Percentiles rank a stretch among this genome's conserved stretches.
phyloP scores from a whole-genome alignment of 2,888 invertebrate species.

The Aspidiotus destructor region DNA sequence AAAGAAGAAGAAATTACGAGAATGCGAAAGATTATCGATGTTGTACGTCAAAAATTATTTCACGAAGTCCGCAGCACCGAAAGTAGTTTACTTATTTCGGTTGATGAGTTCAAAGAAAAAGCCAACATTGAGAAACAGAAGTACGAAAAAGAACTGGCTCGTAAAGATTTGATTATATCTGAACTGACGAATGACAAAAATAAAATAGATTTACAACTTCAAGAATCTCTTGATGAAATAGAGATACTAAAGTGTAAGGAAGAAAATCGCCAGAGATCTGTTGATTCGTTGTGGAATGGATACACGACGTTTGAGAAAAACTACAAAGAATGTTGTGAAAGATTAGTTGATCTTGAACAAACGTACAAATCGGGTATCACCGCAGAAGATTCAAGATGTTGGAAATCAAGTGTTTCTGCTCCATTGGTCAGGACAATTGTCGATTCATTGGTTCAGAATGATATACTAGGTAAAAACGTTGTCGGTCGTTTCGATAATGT shows the following conservation, averaged over 20 bases:
- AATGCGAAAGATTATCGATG: conserved; percentile 4
- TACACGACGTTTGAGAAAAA: not conserved
- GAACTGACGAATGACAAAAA: conserved; percentile 8
- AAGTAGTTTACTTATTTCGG: conserved; percentile 7
- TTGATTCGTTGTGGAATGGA: not conserved
- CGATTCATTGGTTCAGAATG: not conserved
- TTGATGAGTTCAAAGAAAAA: conserved; percentile 22
- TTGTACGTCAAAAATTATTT: not conserved
- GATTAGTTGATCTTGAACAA: not conserved
- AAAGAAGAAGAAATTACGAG: conserved; percentile 16
- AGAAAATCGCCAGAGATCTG: conserved; percentile 3
- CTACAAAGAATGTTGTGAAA: not conserved
- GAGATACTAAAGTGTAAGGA: conserved; percentile 24
- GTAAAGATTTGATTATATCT: conserved; percentile 4
- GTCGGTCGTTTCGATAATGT: not conserved
- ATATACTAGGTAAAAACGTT: not conserved
- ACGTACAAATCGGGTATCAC: not conserved
- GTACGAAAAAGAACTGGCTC: conserved; percentile 10
- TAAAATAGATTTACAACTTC: conserved; percentile 18
- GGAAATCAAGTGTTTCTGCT: not conserved
- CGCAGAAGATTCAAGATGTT: not conserved
- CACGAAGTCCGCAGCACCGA: conserved; percentile 15
- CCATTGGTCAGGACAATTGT: not conserved
- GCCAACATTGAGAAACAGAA: conserved; percentile 4
- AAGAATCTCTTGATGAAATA: conserved; percentile 18